Base-by-base conservation (phyloP, 2,113 vertebrate species). In the Pseudois nayaur region DNA sequence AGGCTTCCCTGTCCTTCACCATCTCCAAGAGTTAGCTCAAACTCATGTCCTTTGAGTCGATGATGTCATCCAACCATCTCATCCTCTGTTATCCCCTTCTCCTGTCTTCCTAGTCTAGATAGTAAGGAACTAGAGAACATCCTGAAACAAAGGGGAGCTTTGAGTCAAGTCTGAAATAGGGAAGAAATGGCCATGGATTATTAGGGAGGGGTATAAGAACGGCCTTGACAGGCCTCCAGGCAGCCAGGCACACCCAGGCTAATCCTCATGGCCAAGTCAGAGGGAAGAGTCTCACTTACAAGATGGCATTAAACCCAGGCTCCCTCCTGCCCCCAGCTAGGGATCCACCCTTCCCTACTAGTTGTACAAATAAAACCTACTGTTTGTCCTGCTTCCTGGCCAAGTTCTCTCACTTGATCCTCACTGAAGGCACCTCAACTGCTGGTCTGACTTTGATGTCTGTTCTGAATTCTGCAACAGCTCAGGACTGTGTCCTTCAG, bases 121-220 rank as follows among this genome's bases (percentile, higher is more conserved):
- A 36, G 59, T 13, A 8, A 76, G 92, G 62, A 89, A 6, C 9
- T 33, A 29, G 54, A 87, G 67, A 52, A 33, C 11, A 45, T 40
- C 5, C 5, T 48, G 33, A 60, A 79, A 74, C 21, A 12, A 54
- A 43, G 23, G 81, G 8, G 33, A 82, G 48, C 29, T 50, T 16
- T 23, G 48, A 43, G 4, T 43, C 50, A 4, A 25, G 33, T 33
- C 89, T 16, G 25, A 16, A 50, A 27, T 1, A 23, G 67, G 76
- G 21, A 57, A 10, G 25, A 64, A 25, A 52, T 0, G 12, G 76
- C 74, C 5, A 0, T 0, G 4, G 40, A 8, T 19, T 16, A 45
- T 1, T 4, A 21, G 16, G 87, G 4, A 74, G 19, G 59, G 15
- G 21, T 2, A 2, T 36, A 9, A n/a, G 9, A 31, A n/a, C 45